Percentiles rank a stretch among this genome's conserved stretches.
phyloP scores from a whole-genome alignment of 2,113 vertebrate species.

The Sclerurus mexicanus region DNA sequence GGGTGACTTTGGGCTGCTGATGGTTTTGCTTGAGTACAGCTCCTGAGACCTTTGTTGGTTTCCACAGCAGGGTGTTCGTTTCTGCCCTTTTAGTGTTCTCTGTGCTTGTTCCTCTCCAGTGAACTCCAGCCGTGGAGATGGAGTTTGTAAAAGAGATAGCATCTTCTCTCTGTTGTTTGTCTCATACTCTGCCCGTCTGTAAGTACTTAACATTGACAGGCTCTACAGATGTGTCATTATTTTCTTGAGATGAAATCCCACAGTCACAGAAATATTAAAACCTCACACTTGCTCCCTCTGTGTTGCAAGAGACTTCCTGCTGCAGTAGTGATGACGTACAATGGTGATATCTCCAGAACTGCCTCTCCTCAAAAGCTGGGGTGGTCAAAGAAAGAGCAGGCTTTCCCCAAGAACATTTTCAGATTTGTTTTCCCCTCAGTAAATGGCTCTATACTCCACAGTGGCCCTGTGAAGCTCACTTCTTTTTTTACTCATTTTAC shows the following conservation, averaged over 20 bases:
- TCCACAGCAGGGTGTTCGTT: background rate
- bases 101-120: background rate
- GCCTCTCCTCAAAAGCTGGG: background rate
- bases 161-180: background rate
- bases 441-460: background rate
- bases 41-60: background rate
- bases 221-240: background rate
- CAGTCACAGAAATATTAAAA: background rate
- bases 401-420: background rate
- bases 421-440: background rate
- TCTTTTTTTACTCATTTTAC: background rate
- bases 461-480: background rate
- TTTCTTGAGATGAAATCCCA: background rate
- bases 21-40: background rate
- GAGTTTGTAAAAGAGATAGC: background rate
- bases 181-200: background rate
- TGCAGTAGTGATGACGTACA: background rate
- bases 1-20: background rate
- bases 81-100: background rate
- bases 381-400: background rate
- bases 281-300: background rate
- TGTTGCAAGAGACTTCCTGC: background rate
- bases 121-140: background rate
- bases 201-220: background rate
- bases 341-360: background rate